These are phyloP conservation scores for Dendroctonus valens DNA, from an alignment of 1,140 invertebrate species.

Conservation along the genomic window DNA sequence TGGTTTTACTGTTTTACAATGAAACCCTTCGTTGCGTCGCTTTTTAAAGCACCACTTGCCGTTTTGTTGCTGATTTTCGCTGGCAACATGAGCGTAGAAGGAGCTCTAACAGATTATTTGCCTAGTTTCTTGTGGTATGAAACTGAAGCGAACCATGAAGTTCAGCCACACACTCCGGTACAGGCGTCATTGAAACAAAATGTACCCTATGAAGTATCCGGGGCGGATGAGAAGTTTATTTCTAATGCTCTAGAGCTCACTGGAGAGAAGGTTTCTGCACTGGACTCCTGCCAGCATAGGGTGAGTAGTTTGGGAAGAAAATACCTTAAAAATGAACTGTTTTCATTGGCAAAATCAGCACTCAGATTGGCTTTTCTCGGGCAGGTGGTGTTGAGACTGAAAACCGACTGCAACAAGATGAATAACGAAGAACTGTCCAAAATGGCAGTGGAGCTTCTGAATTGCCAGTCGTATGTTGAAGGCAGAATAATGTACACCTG, in stretches of 20 bases:
- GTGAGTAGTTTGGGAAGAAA: slow-evolving; percentile 43
- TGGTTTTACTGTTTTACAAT: too few relatives aligned
- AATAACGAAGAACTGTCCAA: slow-evolving; percentile 68
- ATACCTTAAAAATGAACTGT: not conserved
- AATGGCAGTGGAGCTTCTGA: slow-evolving; percentile 66
- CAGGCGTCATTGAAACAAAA: slow-evolving; percentile 1
- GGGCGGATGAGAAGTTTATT: slow-evolving; percentile 65
- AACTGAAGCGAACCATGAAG: not conserved
- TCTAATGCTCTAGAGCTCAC: slow-evolving; percentile 60
- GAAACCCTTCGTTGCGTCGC: too few relatives aligned
- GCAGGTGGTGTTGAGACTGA: slow-evolving; percentile 60
- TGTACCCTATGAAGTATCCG: slow-evolving; percentile 61
- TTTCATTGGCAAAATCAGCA: not conserved
- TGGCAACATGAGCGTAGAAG: not conserved
- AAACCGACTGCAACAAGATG: slow-evolving; percentile 58
- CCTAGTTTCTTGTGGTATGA: slow-evolving; percentile 7
- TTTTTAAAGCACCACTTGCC: too few relatives aligned
- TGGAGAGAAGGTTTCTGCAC: slow-evolving; percentile 57
- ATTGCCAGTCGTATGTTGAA: slow-evolving; percentile 67
- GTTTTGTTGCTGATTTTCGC: too few relatives aligned
- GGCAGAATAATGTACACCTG: slow-evolving; percentile 62
- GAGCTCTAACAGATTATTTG: slow-evolving; percentile 23
- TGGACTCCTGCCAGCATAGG: slow-evolving; percentile 66
- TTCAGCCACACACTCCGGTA: too few relatives aligned
- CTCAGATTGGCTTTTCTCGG: slow-evolving; percentile 25